Evolutionary conservation across 2,113 vertebrate genomes (phyloP).

Genomic region (Lontra canadensis): DNA sequence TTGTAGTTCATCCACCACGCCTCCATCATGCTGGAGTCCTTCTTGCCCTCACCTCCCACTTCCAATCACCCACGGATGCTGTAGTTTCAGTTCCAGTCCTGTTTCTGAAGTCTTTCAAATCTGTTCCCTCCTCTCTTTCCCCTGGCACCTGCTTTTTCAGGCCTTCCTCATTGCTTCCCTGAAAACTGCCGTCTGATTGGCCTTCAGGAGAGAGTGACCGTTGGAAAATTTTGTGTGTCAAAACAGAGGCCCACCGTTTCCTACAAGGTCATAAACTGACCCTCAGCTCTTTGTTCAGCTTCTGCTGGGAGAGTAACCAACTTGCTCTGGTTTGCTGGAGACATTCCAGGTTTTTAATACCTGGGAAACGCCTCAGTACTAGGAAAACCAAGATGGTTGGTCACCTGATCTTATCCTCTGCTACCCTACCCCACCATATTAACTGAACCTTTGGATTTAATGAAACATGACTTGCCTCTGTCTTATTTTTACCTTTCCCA

Average conservation of each 20-base stretch:
- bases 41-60: background rate
- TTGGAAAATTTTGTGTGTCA: background rate
- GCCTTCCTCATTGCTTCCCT: background rate
- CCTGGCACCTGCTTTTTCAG: background rate
- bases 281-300: background rate
- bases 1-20: background rate
- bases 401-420: background rate
- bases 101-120: background rate
- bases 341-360: background rate
- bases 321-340: background rate
- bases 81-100: background rate
- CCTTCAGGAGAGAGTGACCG: background rate
- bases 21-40: background rate
- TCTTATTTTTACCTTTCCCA: background rate
- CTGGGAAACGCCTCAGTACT: background rate
- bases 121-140: background rate
- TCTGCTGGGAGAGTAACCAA: background rate
- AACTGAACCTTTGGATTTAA: background rate
- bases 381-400: background rate
- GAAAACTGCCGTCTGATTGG: background rate
- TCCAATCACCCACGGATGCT: background rate
- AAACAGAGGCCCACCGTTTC: background rate
- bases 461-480: background rate
- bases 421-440: background rate
- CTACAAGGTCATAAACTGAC: background rate